A percentile compares a stretch with the other conserved stretches of the same genome.
Evolutionary conservation across 2,797 vertebrate genomes (phyloP).

Genomic region (Fundulus diaphanus): DNA sequence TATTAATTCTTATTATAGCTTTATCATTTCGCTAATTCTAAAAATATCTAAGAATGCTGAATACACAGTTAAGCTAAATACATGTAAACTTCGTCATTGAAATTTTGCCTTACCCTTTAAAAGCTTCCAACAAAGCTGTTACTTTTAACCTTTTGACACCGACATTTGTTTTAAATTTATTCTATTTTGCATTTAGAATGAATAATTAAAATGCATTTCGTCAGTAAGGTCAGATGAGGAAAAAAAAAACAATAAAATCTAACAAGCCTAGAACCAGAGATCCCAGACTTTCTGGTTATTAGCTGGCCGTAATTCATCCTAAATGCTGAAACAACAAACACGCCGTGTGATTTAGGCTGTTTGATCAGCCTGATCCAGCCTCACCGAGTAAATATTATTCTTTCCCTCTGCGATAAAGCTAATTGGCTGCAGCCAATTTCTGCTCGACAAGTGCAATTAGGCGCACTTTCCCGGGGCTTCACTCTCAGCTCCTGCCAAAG

Average conservation of each 20-base stretch:
- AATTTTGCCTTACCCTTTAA: not conserved
- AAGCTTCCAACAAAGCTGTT: not conserved
- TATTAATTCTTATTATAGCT: not conserved
- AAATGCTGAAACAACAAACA: conserved; percentile 9
- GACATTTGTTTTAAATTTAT: not conserved
- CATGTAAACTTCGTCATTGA: not conserved
- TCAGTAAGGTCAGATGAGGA: not conserved
- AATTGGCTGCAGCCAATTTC: conserved; percentile 59
- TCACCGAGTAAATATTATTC: conserved; percentile 60
- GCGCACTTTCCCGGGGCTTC: conserved; percentile 24
- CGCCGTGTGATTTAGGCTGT: conserved; percentile 10
- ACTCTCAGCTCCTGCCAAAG: conserved; percentile 58
- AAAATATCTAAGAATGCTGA: not conserved
- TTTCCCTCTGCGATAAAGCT: conserved; percentile 51
- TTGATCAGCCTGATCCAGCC: conserved; percentile 39
- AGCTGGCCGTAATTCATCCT: not conserved
- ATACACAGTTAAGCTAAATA: not conserved
- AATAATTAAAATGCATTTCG: not conserved
- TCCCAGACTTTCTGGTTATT: not conserved
- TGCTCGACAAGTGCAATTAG: conserved; percentile 67
- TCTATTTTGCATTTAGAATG: not conserved
- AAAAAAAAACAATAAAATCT: not conserved
- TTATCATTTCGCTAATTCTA: not conserved
- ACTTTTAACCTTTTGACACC: not conserved
- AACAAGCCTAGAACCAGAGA: not conserved